Conservation (phyloP, 2,888 invertebrate species). For the Macrosoma leucophasiata region DNA sequence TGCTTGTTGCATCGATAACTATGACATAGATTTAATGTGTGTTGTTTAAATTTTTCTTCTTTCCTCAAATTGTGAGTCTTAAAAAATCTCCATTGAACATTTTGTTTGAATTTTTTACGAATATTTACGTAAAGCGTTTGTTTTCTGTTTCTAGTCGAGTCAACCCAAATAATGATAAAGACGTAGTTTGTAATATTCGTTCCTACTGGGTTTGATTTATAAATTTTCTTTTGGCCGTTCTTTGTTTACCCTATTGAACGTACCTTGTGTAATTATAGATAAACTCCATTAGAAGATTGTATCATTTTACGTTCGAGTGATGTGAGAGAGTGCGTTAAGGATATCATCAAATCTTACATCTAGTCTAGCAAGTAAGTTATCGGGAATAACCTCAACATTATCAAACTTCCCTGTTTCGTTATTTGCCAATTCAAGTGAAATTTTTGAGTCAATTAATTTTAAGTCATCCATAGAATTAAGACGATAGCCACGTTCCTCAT, state of each 20-base stretch:
- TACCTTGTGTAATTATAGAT: constrained; percentile 47
- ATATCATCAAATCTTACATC: constrained; percentile 49
- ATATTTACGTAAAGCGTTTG: constrained; percentile 30
- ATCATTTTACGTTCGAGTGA: constrained; percentile 45
- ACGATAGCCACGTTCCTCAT: constrained; percentile 42
- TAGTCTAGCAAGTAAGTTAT: constrained; percentile 48
- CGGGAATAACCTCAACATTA: constrained; percentile 32
- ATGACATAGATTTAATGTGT: constrained; percentile 53
- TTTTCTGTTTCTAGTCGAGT: constrained; percentile 62
- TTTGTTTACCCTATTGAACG: constrained; percentile 35
- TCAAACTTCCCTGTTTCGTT: constrained; percentile 30
- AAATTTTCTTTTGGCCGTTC: constrained; percentile 27
- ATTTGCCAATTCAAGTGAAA: constrained; percentile 51
- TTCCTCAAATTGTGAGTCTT: constrained; percentile 19
- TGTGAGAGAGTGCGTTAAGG: constrained; percentile 59
- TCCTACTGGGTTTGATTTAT: constrained; percentile 53
- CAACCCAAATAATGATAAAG: constrained; percentile 60
- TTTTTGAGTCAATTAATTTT: constrained; percentile 71
- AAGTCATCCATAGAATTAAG: constrained; percentile 70
- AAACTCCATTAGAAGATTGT: constrained; percentile 49
- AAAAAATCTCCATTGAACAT: constrained; percentile 22
- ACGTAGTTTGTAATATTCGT: constrained; percentile 54
- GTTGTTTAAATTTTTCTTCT: constrained; percentile 27
- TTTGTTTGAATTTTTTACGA: constrained; percentile 44
- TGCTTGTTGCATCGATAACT: constrained; percentile 65